Evolutionary conservation across 2,113 vertebrate genomes (phyloP), one percentile per base, ranked within the genome.

Genomic region (Kryptolebias marmoratus): DNA sequence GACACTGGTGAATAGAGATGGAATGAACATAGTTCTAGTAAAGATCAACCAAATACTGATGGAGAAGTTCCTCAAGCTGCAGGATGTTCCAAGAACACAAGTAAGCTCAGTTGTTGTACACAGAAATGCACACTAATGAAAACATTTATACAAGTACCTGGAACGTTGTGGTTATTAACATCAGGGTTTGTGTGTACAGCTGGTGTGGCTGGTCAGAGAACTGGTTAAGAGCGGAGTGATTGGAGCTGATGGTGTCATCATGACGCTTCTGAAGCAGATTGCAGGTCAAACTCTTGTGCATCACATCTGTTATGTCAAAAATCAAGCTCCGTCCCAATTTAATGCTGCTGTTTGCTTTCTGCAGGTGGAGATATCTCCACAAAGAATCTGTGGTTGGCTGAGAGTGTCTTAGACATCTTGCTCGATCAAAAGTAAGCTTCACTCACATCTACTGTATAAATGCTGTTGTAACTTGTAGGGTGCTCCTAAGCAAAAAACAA

Each of bases 31-130:
- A 1, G 88, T 98, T 0, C 92, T 99, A 75, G 95, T 94, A 73
- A 99, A 99, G 85, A 97, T 98, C 85, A 98, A 99, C 92, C 97
- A 99, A 87, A 92, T 98, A 45, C 93, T 98, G 22, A 98, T 98
- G 97, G 97, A 98, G 81, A 98, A 97, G 79, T 98, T 97, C 91
- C 82, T 96, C 71, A 98, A 97, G 73, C 90, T 98, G 65, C 96
- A 98, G 79, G 97, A 98, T 2, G 88, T 93, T n/a, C 82, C 89
- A 4, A 64, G 91, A 71, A 90, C 89, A 18, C 90, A 92, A 89
- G 91, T 90, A 66, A 31, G 39, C 1, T 10, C 2, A 14, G 5
- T 12, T 16, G 11, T 12, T 2, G 8, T 42, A 42, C 39, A 42
- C 5, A 36, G 0, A 27, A 13, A 32, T 5, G 44, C 9, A 10